phyloP scores from a whole-genome alignment of 2,797 vertebrate genomes.

The Periparus ater region DNA sequence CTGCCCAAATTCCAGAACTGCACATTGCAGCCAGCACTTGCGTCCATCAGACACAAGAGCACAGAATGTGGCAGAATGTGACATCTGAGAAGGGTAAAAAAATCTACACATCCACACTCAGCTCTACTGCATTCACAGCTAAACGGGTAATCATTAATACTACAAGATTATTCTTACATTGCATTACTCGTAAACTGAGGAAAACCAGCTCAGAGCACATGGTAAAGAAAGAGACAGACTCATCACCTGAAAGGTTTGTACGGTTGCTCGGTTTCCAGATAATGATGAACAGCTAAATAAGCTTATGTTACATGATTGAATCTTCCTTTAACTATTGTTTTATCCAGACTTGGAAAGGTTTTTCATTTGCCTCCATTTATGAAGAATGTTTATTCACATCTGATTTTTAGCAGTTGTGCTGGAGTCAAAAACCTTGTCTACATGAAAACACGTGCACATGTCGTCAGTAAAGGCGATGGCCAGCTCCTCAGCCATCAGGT shows the following conservation, averaged over 20 bases:
- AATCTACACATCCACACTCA: not conserved
- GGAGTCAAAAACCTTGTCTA: not conserved
- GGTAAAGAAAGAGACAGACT: accelerated
- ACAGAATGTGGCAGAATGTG: not conserved
- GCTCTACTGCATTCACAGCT: not conserved
- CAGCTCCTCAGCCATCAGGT: not conserved
- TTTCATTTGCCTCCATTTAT: not conserved
- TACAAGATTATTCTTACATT: not conserved
- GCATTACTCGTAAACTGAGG: not conserved
- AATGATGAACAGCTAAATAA: not conserved
- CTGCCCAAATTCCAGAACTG: not conserved
- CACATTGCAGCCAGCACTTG: accelerated
- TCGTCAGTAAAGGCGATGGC: not conserved
- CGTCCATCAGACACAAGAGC: not conserved
- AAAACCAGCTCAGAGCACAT: not conserved
- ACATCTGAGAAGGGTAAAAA: not conserved
- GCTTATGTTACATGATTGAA: not conserved
- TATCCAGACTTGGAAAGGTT: not conserved
- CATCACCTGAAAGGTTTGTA: not conserved
- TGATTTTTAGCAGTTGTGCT: not conserved
- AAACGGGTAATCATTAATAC: not conserved
- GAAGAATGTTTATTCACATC: not conserved
- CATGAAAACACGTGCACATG: accelerated
- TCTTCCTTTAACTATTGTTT: not conserved
- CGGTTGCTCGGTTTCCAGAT: not conserved